Base-by-base conservation (phyloP, 1,140 invertebrate species). In the Cydia amplana region DNA sequence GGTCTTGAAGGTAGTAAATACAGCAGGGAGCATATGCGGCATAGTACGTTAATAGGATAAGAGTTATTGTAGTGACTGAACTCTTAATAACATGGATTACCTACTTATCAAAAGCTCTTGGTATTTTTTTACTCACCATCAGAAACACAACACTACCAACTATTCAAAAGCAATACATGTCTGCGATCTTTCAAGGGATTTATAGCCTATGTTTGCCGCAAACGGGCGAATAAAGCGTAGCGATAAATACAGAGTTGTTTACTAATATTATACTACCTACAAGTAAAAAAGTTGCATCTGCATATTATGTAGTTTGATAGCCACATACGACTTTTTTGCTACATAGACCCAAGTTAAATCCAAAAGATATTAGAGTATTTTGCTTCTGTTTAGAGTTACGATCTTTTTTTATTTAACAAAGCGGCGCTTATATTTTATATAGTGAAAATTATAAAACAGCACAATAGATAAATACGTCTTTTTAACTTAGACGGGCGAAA, bases 201-300 rank as follows among this genome's bases (percentile, higher is more conserved):
- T 60, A 60, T 60, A 60, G 55, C 10, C 10, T 23, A 20, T 60
- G 55, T 60, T 60, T 60, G 18, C 55, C 55, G 20, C 55, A 60
- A 60, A 60, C 55, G 55, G 55, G 20, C 55, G 55, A 60, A 60
- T 60, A 60, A 60, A 60, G n/a, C 18, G 55, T 60, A 23, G 55
- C 18, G 10, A 23, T 23, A 60, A 60, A 60, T 9, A 60, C 55
- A 23, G 18, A 60, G 18, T 60, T 23, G 55, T 60, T 60, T 60
- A 60, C 55, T 60, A 60, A 7, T 60, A 23, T 51, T 51, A 60
- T 20, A 9, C 6, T 23, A 23, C 4, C 6, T 23, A 23, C 4
- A 9, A 20, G 20, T 2, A 1, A 51, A 60, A 60, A 60, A 20
- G 55, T 23, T 7, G 9, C 55, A 23, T 60, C 1, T 23, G 55